Percentiles rank a stretch among this genome's conserved stretches.
phyloP scores from a whole-genome alignment of 2,797 vertebrate species.

The Sebastes itinus region DNA sequence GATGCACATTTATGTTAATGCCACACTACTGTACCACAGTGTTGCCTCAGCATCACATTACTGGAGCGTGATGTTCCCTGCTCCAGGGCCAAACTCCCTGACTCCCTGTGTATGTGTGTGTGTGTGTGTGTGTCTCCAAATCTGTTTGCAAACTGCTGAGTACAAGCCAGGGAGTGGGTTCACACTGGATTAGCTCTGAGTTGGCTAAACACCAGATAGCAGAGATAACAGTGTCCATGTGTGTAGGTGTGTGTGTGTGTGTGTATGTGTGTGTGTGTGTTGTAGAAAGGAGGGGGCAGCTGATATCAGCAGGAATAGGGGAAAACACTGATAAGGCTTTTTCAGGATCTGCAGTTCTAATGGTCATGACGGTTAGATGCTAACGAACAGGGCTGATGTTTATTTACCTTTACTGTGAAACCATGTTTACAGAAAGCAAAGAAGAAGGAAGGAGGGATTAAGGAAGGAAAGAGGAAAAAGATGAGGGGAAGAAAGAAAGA shows the following conservation, averaged over 20 bases:
- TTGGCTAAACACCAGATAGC: constrained; percentile 79
- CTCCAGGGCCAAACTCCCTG: constrained; percentile 71
- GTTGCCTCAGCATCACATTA: constrained; percentile 78
- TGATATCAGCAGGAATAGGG: constrained; percentile 74
- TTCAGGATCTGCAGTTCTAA: constrained; percentile 59
- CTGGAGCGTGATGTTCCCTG: constrained; percentile 81
- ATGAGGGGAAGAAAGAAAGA: background rate
- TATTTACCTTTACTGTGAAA: constrained; percentile 46
- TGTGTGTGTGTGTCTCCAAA: constrained; percentile 48
- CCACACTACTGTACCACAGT: constrained; percentile 60
- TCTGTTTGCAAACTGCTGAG: constrained; percentile 81
- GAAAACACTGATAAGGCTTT: constrained; percentile 74
- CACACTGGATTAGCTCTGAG: constrained; percentile 79
- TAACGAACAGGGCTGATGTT: constrained; percentile 45
- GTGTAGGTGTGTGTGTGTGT: constrained; percentile 33
- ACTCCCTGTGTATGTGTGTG: constrained; percentile 41
- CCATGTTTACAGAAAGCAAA: constrained; percentile 62
- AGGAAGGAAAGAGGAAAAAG: background rate
- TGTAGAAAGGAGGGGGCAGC: constrained; percentile 22
- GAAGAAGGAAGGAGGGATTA: background rate
- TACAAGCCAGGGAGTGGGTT: constrained; percentile 74
- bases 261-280: background rate
- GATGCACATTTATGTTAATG: constrained; percentile 72
- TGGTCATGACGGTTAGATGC: constrained; percentile 51
- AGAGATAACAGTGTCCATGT: constrained; percentile 64